Evolutionary conservation across 2,113 vertebrate species (phyloP).

Genomic region (Turnix velox): DNA sequence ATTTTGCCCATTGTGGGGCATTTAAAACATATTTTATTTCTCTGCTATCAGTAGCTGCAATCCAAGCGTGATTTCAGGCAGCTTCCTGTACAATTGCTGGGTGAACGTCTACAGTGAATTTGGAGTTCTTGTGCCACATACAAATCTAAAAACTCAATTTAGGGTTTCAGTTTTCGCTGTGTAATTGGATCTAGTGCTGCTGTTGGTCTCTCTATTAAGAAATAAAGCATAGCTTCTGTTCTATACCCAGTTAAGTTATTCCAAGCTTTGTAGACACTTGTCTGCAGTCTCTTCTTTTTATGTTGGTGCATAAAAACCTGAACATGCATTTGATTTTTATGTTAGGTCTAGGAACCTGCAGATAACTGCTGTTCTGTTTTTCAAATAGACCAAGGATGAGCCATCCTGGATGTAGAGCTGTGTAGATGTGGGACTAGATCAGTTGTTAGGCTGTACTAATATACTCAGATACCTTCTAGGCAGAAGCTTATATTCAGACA

Average conservation of each 20-base stretch:
- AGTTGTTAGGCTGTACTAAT: rapidly evolving
- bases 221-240: not conserved
- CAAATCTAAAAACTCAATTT: not conserved
- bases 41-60: not conserved
- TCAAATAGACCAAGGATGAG: not conserved
- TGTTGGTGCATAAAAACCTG: not conserved
- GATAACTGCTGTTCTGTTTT: not conserved
- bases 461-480: not conserved
- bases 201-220: not conserved
- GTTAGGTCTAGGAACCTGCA: not conserved
- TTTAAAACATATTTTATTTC: not conserved
- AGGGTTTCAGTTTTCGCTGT: not conserved
- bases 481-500: not conserved
- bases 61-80: not conserved
- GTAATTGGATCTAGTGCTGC: not conserved
- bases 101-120: not conserved
- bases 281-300: not conserved
- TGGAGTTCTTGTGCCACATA: not conserved
- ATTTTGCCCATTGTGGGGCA: not conserved
- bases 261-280: not conserved
- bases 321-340: not conserved
- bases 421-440: no score
- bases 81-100: not conserved
- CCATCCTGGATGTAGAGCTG: not conserved
- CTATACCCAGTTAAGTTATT: not conserved